These are phyloP conservation scores for Coilia nasus DNA, from an alignment of 2,797 vertebrate genomes.

Conservation along the genomic window DNA sequence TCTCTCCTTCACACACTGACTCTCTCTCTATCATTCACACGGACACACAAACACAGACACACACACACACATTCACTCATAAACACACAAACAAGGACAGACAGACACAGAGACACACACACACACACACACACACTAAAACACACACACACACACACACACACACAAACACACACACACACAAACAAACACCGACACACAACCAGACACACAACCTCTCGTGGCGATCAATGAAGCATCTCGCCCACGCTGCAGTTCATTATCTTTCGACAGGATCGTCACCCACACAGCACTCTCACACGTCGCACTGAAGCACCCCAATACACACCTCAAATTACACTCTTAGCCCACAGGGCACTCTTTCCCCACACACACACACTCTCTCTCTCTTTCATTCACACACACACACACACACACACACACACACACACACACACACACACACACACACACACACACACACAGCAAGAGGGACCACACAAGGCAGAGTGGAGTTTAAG, in stretches of 20 bases:
- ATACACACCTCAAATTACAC: background rate
- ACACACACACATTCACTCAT: background rate
- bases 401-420: too few species aligned
- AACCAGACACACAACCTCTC: constrained; percentile 18
- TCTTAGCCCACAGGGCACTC: background rate
- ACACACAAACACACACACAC: constrained; percentile 36
- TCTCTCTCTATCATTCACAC: background rate
- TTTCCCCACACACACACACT: too few species aligned
- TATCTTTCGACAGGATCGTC: constrained; percentile 47
- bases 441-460: constrained; percentile 13
- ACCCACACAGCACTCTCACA: constrained; percentile 8
- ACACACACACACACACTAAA: background rate
- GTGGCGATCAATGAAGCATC: constrained; percentile 28
- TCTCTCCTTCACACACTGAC: background rate
- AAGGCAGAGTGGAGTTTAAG: background rate
- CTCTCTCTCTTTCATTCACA: too few species aligned
- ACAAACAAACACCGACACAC: constrained; percentile 38
- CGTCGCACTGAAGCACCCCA: background rate
- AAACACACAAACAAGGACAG: background rate
- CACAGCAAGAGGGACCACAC: background rate
- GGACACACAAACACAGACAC: background rate
- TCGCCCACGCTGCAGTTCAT: constrained; percentile 66
- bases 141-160: constrained; percentile 33
- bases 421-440: too few species aligned
- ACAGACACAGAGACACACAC: constrained; percentile 2